Evolutionary conservation across 2,797 vertebrate species (phyloP).

Genomic region (Peromyscus attwateri): DNA sequence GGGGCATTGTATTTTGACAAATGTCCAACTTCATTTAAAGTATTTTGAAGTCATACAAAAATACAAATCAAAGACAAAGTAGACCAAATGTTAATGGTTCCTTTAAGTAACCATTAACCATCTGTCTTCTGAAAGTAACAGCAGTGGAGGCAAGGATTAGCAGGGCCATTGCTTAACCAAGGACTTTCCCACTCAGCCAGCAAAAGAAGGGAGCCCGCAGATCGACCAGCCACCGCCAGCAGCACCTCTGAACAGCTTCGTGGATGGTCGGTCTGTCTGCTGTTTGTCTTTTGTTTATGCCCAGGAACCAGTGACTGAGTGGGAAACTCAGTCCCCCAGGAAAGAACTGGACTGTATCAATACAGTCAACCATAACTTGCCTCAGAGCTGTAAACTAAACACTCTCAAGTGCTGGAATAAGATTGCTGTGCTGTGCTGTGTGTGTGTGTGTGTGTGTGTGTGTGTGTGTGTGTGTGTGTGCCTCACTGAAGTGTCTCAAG

Average conservation of each 20-base stretch:
- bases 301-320: neutral
- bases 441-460: neutral
- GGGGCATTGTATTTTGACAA: neutral
- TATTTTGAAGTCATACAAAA: conserved; percentile 9
- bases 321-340: neutral
- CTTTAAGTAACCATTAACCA: neutral
- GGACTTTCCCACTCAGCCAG: neutral
- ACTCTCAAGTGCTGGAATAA: neutral
- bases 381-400: neutral
- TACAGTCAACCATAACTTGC: neutral
- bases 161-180: neutral
- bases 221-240: neutral
- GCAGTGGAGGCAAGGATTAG: neutral
- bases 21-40: neutral
- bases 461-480: fast-evolving
- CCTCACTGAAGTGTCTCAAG: neutral
- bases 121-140: neutral
- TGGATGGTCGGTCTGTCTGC: too few species aligned
- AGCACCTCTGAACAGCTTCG: neutral
- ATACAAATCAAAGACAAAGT: neutral
- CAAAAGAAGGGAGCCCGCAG: too few species aligned
- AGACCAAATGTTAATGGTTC: neutral
- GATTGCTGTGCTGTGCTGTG: neutral
- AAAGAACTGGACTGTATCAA: neutral
- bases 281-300: neutral